Conservation (phyloP, 2,797 vertebrate species). For the Cichlasoma orientale region DNA sequence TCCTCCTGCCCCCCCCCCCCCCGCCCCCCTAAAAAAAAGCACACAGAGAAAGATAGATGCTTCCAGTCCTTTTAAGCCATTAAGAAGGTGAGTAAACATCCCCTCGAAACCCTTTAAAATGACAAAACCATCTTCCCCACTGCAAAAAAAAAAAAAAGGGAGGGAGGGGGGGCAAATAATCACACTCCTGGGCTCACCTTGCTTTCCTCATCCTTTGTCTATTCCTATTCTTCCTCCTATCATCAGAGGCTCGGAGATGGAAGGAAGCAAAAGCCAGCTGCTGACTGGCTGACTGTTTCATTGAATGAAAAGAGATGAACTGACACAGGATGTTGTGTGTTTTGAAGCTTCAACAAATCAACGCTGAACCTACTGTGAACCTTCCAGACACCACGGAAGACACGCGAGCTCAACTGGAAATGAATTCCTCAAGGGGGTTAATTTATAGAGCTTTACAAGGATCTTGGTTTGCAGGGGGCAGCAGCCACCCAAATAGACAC, state of each 20-base stretch:
- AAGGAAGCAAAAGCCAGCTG: slow-evolving; percentile 54
- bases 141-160: slow-evolving; percentile 26
- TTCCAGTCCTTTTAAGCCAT: slow-evolving; percentile 66
- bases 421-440: slow-evolving; percentile 39
- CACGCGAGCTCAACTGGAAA: slow-evolving; percentile 11
- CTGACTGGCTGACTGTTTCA: slow-evolving; percentile 41
- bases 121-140: slow-evolving; percentile 39
- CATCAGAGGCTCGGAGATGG: slow-evolving; percentile 34
- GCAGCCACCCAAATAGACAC: slow-evolving; percentile 42
- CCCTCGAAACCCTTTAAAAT: slow-evolving; percentile 69
- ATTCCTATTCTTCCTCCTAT: slow-evolving; percentile 22
- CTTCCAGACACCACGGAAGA: slow-evolving; percentile 8
- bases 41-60: slow-evolving; percentile 73
- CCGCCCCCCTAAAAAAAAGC: slow-evolving; percentile 31
- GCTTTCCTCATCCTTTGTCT: slow-evolving; percentile 24
- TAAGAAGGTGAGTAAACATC: slow-evolving; percentile 76
- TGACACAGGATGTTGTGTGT: slow-evolving; percentile 21
- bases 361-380: slow-evolving; percentile 1
- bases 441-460: slow-evolving; percentile 48
- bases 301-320: slow-evolving; percentile 4
- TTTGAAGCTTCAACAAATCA: slow-evolving; percentile 14
- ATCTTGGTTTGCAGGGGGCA: slow-evolving; percentile 36
- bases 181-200: slow-evolving; percentile 29
- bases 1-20: slow-evolving; percentile 15
- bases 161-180: slow-evolving; percentile 26